These are phyloP conservation scores for Tenthredo scrophulariae DNA, from an alignment of 2,888 invertebrate genomes.

Conservation along the genomic window DNA sequence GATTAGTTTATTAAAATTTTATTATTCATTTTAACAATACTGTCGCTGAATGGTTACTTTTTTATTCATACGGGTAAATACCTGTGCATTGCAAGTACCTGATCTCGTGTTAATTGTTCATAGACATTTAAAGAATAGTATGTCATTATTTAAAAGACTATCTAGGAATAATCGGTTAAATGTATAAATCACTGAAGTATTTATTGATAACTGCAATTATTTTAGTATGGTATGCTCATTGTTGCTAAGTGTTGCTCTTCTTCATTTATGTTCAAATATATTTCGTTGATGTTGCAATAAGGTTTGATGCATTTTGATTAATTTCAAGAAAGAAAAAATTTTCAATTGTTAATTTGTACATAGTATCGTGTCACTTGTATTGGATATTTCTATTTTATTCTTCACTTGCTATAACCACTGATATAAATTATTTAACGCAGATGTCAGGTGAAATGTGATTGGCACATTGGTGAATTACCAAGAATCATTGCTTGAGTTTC, in stretches of 20 bases:
- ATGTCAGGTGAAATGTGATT: constrained; percentile 7
- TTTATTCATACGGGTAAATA: constrained; percentile 5
- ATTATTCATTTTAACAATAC: constrained; percentile 49
- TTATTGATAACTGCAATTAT: background rate
- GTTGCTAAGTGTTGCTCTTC: background rate
- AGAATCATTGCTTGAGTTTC: constrained; percentile 15
- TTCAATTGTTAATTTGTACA: background rate
- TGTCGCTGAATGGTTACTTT: constrained; percentile 9
- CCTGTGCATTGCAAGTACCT: constrained; percentile 1
- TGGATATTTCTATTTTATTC: background rate
- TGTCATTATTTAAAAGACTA: background rate
- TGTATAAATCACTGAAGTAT: background rate
- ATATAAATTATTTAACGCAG: background rate
- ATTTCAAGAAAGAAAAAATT: background rate
- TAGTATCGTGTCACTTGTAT: background rate
- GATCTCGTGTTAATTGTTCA: background rate
- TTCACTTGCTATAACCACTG: background rate
- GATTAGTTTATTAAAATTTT: constrained; percentile 63
- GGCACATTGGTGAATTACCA: background rate
- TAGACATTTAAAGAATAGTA: background rate
- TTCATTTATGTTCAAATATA: background rate
- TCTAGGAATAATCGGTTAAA: background rate
- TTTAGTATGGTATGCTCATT: background rate
- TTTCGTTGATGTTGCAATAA: background rate
- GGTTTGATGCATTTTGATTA: background rate